Evolutionary conservation across 2,113 vertebrate genomes (phyloP).

Genomic region (Uria aalge): DNA sequence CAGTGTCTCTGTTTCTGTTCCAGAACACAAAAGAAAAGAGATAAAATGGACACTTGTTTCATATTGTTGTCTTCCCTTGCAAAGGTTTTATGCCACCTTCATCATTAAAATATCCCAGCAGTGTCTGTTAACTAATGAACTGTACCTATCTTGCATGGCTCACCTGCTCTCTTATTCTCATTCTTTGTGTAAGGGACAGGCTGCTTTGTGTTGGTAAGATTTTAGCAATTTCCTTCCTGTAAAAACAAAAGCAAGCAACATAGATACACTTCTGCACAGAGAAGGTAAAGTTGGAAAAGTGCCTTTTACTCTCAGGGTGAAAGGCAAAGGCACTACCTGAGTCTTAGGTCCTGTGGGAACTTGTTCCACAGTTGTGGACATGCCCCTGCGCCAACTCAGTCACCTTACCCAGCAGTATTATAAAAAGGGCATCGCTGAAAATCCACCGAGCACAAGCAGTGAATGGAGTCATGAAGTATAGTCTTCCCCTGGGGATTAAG

Average conservation of each 20-base stretch:
- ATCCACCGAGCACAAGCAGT: not conserved
- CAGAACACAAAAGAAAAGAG: constrained; percentile 58
- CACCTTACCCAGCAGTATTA: not conserved
- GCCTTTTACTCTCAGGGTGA: not conserved
- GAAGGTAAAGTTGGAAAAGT: not conserved
- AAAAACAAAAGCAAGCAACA: not conserved
- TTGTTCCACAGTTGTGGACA: not conserved
- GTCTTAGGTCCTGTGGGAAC: not conserved
- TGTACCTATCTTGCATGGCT: not conserved
- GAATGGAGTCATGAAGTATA: not conserved
- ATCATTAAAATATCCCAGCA: not conserved
- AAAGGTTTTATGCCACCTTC: not conserved
- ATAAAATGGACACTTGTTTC: constrained; percentile 57
- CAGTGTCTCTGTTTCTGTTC: constrained; percentile 38
- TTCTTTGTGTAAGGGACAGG: not conserved
- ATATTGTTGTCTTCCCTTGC: not conserved
- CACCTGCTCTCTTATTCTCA: not conserved
- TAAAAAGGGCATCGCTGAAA: not conserved
- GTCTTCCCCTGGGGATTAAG: not conserved
- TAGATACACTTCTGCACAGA: not conserved
- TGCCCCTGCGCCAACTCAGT: not conserved
- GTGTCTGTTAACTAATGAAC: not conserved
- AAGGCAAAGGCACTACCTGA: not conserved
- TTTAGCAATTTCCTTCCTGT: not conserved
- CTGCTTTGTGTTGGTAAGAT: not conserved